Percentiles rank a stretch among this genome's conserved stretches.
Evolutionary conservation across 2,797 vertebrate genomes (phyloP).

Genomic region (Nannoperca australis): DNA sequence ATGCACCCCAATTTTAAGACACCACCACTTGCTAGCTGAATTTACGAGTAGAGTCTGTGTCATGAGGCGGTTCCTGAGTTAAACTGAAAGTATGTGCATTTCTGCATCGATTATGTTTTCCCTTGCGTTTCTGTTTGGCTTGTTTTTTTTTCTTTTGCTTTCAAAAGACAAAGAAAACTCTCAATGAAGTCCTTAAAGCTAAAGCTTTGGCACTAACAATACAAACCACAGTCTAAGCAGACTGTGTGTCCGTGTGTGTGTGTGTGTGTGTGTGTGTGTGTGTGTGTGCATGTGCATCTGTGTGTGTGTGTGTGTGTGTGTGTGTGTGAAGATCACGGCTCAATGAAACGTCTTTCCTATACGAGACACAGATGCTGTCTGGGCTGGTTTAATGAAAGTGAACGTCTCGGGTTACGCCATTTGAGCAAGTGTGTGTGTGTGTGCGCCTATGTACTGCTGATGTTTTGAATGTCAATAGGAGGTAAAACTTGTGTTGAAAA

Average conservation of each 20-base stretch:
- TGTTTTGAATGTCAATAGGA: conserved; percentile 87
- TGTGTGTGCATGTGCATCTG: conserved; percentile 9
- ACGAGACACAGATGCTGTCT: conserved; percentile 79
- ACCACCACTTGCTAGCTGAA: conserved; percentile 1
- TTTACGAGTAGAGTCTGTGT: conserved; percentile 25
- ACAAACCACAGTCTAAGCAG: conserved; percentile 60
- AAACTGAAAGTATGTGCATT: conserved; percentile 27
- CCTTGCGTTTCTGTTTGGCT: conserved; percentile 1
- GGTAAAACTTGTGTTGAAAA: conserved; percentile 83
- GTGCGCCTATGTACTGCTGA: conserved; percentile 55
- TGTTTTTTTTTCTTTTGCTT: conserved; percentile 8
- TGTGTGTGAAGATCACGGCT: conserved; percentile 63
- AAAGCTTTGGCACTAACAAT: conserved; percentile 61
- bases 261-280: conserved; percentile 16
- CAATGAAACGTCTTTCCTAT: conserved; percentile 74
- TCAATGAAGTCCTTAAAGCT: conserved; percentile 48
- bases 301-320: conserved; percentile 13
- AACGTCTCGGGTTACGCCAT: conserved; percentile 81
- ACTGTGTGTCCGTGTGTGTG: not conserved
- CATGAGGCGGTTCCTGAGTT: not conserved
- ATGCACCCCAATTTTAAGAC: conserved; percentile 29
- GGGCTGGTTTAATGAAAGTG: conserved; percentile 81
- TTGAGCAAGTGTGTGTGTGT: conserved; percentile 55
- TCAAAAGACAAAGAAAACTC: conserved; percentile 52
- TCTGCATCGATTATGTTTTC: conserved; percentile 28